A percentile compares a stretch with the other conserved stretches of the same genome.
These are phyloP conservation scores for Gerosis bhagava DNA, from an alignment of 2,888 invertebrate genomes.

Conservation along the genomic window DNA sequence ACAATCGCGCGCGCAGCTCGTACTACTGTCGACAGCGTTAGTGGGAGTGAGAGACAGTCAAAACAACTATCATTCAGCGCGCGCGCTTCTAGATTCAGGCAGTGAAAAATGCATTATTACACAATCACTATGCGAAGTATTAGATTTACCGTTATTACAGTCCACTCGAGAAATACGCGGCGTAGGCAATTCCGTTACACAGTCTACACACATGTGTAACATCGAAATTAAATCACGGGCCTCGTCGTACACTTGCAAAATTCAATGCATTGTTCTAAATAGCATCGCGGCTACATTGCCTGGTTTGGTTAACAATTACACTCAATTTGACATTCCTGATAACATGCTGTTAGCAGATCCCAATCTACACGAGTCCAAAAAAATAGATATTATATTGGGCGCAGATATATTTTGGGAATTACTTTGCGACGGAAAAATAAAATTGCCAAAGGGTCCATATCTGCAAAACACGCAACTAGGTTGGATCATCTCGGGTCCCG, in stretches of 20 bases:
- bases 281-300: background rate
- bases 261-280: background rate
- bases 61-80: background rate
- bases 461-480: conserved; percentile 23
- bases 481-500: conserved; percentile 26
- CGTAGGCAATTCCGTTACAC: conserved; percentile 23
- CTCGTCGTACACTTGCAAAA: background rate
- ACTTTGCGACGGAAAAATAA: conserved; percentile 13
- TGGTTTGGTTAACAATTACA: background rate
- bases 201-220: conserved; percentile 24
- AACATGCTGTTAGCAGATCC: conserved; percentile 2
- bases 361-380: conserved; percentile 10
- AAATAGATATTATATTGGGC: conserved; percentile 28
- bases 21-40: background rate
- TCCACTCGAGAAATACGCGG: conserved; percentile 30
- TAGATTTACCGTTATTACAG: conserved; percentile 28
- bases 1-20: background rate
- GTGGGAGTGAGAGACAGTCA: background rate
- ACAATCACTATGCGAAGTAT: conserved; percentile 21
- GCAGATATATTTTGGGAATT: conserved; percentile 26
- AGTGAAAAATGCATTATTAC: conserved; percentile 27
- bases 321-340: background rate
- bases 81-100: background rate
- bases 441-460: conserved; percentile 2
- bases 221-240: conserved; percentile 14